A percentile compares a stretch with the other conserved stretches of the same genome.
Evolutionary conservation across 2,113 vertebrate species (phyloP).

Genomic region (Xiphophorus couchianus): DNA sequence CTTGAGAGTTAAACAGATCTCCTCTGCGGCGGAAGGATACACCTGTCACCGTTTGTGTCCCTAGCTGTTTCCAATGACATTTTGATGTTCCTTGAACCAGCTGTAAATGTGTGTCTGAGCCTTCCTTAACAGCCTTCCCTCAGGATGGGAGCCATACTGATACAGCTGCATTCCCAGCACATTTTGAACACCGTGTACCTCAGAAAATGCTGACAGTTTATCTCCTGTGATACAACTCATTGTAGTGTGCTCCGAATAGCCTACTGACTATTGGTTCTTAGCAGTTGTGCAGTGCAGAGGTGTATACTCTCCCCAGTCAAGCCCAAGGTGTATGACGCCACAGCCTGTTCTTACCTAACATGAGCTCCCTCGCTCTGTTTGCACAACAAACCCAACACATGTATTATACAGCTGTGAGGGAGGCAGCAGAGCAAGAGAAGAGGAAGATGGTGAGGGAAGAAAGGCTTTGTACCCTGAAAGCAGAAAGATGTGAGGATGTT

Average conservation of each 20-base stretch:
- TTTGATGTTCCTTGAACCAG: conserved; percentile 46
- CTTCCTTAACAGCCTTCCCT: background rate
- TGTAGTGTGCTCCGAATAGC: conserved; percentile 16
- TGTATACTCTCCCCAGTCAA: conserved; percentile 49
- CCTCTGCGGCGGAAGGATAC: conserved; percentile 64
- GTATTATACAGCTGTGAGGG: conserved; percentile 50
- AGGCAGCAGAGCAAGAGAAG: background rate
- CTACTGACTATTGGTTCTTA: conserved; percentile 36
- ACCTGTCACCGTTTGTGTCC: conserved; percentile 56
- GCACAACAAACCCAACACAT: conserved; percentile 69
- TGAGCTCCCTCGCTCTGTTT: conserved; percentile 65
- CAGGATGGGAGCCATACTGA: background rate
- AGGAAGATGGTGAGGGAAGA: background rate
- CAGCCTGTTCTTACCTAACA: conserved; percentile 74
- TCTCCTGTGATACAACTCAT: conserved; percentile 17
- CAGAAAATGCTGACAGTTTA: conserved; percentile 10
- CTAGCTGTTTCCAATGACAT: conserved; percentile 53
- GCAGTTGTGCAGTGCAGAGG: conserved; percentile 49
- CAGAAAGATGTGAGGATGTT: background rate
- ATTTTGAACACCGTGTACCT: conserved; percentile 17
- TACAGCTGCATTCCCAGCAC: conserved; percentile 14
- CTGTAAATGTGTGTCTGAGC: conserved; percentile 30
- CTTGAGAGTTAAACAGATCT: conserved; percentile 26
- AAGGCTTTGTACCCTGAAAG: background rate
- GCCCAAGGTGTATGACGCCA: conserved; percentile 63